Base-by-base conservation (phyloP, 2,797 vertebrate genomes). In the Miichthys miiuy region DNA sequence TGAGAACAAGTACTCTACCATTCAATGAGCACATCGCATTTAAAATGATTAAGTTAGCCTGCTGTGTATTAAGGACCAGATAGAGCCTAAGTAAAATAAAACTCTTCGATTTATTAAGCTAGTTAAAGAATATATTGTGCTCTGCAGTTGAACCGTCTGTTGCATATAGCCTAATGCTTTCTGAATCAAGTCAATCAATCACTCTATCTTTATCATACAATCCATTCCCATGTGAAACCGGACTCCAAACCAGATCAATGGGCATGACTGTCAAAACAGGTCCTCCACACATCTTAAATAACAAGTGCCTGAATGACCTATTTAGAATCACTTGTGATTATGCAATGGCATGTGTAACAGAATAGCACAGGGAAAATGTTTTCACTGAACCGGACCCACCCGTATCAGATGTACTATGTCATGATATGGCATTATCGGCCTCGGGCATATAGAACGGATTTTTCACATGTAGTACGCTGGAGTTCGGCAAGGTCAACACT, bases 311-410 rank as follows among this genome's bases (percentile, higher is more conserved):
- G 77, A 87, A 82, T 87, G 89, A 88, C 90, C 88, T 84, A 86
- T 91, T 92, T 91, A 88, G 87, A 89, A 80, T 74, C 69, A 68
- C 79, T 80, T 71, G 83, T 75, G 90, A 92, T 94, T 95, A 93
- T 86, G 94, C 81, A 94, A 93, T 56, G 48, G 56, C 23, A 79
- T 71, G 85, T 89, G 92, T 90, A 94, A 93, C 84, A n/a, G 68
- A 77, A 93, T 88, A 91, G 68, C 89, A 41, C 11, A 67, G 83
- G 87, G 88, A 86, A 93, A 90, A 91, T 79, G 69, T 88, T 85
- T 90, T 80, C 85, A 81, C 71, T 68, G 46, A 80, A 63, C 27
- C 55, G 46, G 82, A 89, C 86, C 83, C 90, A 44, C 88, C 93
- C 79, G n/a, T 74, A 93, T 93, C 90, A 78, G 25, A 79, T 91